A percentile compares a stretch with the other conserved stretches of the same genome.
These are phyloP conservation scores for Leucophenga montana DNA, from an alignment of 2,888 invertebrate genomes.

Conservation along the genomic window DNA sequence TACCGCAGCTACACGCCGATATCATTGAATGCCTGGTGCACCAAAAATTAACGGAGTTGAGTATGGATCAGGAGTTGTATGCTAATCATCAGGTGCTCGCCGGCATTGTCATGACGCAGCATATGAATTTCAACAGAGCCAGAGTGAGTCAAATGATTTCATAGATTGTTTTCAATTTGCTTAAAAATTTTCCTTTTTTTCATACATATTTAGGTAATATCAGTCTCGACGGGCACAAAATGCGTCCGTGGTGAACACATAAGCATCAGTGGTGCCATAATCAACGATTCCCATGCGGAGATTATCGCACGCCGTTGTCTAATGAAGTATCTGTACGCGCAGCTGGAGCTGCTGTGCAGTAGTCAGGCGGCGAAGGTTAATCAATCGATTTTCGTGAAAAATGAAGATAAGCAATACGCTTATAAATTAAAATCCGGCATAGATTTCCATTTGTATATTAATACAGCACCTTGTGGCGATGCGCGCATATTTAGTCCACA, in stretches of 20 bases:
- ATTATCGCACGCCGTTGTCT: conserved; percentile 90
- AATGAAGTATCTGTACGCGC: conserved; percentile 85
- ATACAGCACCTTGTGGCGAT: conserved; percentile 98
- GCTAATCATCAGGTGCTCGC: conserved; percentile 94
- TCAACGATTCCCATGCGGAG: conserved; percentile 98
- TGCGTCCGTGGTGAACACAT: conserved; percentile 95
- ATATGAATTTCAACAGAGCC: conserved; percentile 74
- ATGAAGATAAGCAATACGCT: conserved; percentile 74
- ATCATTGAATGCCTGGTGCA: conserved; percentile 79
- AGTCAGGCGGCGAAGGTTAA: conserved; percentile 72
- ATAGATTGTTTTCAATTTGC: no score
- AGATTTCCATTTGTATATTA: conserved; percentile 95
- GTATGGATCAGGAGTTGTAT: conserved; percentile 82
- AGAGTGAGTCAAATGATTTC: no score
- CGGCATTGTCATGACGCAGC: conserved; percentile 90
- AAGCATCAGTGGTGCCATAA: conserved; percentile 86
- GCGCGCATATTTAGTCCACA: conserved; percentile 94
- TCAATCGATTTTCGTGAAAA: conserved; percentile 75
- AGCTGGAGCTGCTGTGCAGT: conserved; percentile 79
- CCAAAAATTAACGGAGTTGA: conserved; percentile 84
- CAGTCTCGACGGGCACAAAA: conserved; percentile 93
- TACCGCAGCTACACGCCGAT: conserved; percentile 85
- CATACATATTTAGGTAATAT: conserved; percentile 75
- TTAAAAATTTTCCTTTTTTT: no score
- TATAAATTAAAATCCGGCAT: conserved; percentile 83